Percentiles rank a stretch among this genome's conserved stretches.
Conservation (phyloP, 2,113 vertebrate species). For the Dascyllus trimaculatus region DNA sequence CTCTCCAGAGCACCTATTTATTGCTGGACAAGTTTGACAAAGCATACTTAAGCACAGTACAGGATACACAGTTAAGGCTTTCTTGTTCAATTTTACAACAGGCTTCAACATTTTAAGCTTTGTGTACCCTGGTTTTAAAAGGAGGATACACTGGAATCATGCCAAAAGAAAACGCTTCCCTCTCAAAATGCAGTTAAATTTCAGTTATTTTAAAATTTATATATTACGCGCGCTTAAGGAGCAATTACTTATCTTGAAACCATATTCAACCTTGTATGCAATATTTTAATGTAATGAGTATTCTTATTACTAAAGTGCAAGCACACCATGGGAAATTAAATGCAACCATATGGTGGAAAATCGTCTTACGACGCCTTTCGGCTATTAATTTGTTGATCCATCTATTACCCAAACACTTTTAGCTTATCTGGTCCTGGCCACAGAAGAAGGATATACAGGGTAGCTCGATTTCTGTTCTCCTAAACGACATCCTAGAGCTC, state of each 20-base stretch:
- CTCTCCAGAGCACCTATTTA: background rate
- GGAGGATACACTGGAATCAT: background rate
- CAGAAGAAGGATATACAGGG: background rate
- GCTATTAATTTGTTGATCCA: conserved; percentile 16
- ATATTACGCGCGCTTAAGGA: conserved; percentile 17
- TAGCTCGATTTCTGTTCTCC: background rate
- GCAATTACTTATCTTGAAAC: conserved; percentile 18
- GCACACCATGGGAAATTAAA: conserved; percentile 16
- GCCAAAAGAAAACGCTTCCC: background rate
- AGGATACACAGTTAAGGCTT: background rate
- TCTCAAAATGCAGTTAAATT: conserved; percentile 12
- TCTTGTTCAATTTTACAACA: background rate
- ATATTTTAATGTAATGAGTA: conserved; percentile 13
- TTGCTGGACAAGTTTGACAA: background rate
- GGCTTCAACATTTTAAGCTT: background rate
- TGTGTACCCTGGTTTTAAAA: background rate
- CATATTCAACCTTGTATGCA: conserved; percentile 11
- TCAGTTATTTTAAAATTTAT: conserved; percentile 7
- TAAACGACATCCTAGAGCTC: background rate
- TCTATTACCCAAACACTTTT: background rate
- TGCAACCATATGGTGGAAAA: conserved; percentile 16
- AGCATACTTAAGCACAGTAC: background rate
- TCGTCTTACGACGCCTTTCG: conserved; percentile 14
- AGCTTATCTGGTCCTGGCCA: conserved; percentile 8
- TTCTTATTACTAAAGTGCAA: conserved; percentile 21